These are phyloP conservation scores for Rousettus leschenaultii DNA, from an alignment of 2,113 vertebrate species.

Conservation along the genomic window DNA sequence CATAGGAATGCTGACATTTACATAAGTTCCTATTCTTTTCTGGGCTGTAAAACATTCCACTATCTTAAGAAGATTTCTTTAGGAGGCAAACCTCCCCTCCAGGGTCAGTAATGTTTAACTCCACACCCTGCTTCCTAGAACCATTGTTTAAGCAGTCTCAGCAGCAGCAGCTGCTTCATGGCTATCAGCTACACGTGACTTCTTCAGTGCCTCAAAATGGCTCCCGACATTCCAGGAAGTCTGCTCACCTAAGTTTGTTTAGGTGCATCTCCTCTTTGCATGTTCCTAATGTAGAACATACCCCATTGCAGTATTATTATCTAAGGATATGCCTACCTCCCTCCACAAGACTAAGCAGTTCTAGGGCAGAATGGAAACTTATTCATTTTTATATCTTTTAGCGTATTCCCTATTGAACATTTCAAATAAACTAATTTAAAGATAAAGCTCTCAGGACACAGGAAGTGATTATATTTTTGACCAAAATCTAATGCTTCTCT, in stretches of 20 bases:
- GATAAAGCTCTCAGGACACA: background rate
- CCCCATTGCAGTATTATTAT: background rate
- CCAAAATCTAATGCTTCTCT: background rate
- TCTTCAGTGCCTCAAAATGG: too few species aligned
- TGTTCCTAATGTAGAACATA: background rate
- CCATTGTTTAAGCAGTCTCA: too few species aligned
- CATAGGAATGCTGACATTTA: too few species aligned
- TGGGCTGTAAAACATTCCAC: too few species aligned
- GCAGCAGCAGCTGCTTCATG: too few species aligned
- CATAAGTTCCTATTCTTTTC: too few species aligned
- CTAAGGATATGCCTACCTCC: background rate
- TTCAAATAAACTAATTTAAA: background rate
- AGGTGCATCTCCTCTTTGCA: background rate
- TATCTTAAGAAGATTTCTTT: too few species aligned
- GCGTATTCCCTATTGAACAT: background rate
- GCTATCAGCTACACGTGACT: too few species aligned
- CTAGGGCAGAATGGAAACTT: background rate
- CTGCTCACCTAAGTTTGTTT: background rate
- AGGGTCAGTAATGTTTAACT: too few species aligned
- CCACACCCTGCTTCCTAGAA: too few species aligned
- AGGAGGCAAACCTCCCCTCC: too few species aligned
- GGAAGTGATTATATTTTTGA: background rate
- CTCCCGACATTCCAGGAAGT: too few species aligned
- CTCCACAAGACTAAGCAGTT: background rate
- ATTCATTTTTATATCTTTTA: background rate